Base-by-base conservation (phyloP, 2,888 invertebrate genomes). In the Saturnia pavonia region DNA sequence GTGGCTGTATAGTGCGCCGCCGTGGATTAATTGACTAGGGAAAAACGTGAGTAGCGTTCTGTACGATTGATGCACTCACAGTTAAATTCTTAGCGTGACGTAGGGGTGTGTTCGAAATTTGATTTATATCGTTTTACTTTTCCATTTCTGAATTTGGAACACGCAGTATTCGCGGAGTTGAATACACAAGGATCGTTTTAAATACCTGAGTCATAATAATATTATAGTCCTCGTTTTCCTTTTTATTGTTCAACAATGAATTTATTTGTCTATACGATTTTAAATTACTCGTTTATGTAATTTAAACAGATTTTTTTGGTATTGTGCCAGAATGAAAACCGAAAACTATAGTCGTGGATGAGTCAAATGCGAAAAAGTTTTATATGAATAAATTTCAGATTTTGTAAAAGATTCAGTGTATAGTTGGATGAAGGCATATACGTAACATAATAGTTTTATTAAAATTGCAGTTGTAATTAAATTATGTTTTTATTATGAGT, bases 11-110 rank as follows among this genome's bases (percentile, higher is more conserved):
- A 81, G 80, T 80, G 81, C 77, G 78, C 78, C 82, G 84, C 86
- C 85, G 83, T 83, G 78, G 84, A 86, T 87, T 91, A 91, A 92
- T 92, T 92, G 90, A 88, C 89, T 91, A 85, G 85, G 87, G 86
- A 88, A 90, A 84, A 88, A 87, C 83, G 83, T 84, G 83, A 82
- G 78, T 78, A 79, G 78, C 82, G 80, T 84, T 82, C 79, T 74
- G 73, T 75, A 80, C 81, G 82, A 85, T 84, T 83, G 83, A 83
- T 82, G 84, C 74, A 73, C 71, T 75, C 74, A 73, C 72, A 72
- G 75, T 74, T 73, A 74, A 70, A 72, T 74, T 79, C 78, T 78
- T 76, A 22, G 14, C 66, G 65, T 66, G 67, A 48, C 77, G 75
- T 60, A 60, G 54, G 77, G 79, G 79, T 77, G 79, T 73, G 77